Evolutionary conservation across 2,797 vertebrate species (phyloP).

Genomic region (Amblyraja radiata): DNA sequence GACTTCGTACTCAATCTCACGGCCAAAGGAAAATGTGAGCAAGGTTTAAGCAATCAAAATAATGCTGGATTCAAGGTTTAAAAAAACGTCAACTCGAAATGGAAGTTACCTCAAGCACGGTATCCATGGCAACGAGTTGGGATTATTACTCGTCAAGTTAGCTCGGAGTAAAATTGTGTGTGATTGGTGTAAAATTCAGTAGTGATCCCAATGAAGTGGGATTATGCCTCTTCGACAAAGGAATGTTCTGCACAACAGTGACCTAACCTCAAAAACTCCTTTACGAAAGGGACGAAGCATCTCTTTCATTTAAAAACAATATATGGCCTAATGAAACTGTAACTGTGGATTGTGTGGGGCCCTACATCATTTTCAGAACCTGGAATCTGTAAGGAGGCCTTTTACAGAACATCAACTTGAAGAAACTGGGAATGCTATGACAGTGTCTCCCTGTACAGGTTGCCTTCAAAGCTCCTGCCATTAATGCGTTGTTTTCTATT

Average conservation of each 20-base stretch:
- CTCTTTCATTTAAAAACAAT: not conserved
- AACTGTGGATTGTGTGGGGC: not conserved
- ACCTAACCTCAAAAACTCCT: constrained; percentile 14
- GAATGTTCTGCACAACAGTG: constrained; percentile 16
- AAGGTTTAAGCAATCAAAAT: constrained; percentile 18
- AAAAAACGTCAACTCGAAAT: not conserved
- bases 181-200: not conserved
- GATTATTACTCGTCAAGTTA: not conserved
- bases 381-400: not conserved
- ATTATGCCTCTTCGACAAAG: not conserved
- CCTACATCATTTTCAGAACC: not conserved
- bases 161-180: not conserved
- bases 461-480: not conserved
- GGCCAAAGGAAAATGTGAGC: not conserved
- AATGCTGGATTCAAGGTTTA: constrained; percentile 12
- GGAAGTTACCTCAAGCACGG: constrained; percentile 2
- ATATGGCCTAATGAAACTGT: constrained; percentile 5
- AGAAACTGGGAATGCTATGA: not conserved
- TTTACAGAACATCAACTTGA: constrained; percentile 24
- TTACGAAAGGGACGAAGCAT: not conserved
- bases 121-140: not conserved
- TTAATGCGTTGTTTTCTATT: not conserved
- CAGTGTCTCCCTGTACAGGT: not conserved
- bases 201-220: not conserved
- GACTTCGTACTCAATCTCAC: not conserved